Conservation (phyloP, 2,113 vertebrate genomes). For the Silurus meridionalis region DNA sequence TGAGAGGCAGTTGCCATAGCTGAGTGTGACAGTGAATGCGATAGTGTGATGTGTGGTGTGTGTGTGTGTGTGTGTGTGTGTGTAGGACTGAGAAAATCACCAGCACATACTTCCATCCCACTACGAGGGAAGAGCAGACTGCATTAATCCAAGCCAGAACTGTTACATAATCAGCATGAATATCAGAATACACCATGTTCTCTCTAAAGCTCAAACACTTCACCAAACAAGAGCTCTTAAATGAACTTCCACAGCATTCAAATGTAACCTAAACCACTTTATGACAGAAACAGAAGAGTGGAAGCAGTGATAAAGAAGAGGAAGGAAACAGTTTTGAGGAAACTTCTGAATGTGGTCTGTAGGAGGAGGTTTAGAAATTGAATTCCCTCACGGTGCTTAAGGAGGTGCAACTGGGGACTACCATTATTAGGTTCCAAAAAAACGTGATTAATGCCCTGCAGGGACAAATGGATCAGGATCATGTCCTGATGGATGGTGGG, state of each 20-base stretch:
- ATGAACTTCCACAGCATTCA: not conserved
- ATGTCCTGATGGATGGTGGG: too few species aligned
- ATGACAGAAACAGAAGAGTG: not conserved
- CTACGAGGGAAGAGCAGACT: slow-evolving; percentile 33
- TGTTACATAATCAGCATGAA: slow-evolving; percentile 38
- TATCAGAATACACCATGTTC: slow-evolving; percentile 26
- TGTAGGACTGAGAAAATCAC: slow-evolving; percentile 26
- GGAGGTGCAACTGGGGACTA: not conserved
- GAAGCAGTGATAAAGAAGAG: not conserved
- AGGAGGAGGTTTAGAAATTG: not conserved
- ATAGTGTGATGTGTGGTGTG: slow-evolving; percentile 10
- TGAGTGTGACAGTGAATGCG: slow-evolving; percentile 20
- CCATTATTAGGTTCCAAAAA: not conserved
- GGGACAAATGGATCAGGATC: too few species aligned
- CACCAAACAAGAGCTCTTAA: slow-evolving; percentile 21
- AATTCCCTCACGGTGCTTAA: not conserved
- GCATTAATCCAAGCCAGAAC: slow-evolving; percentile 38
- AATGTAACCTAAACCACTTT: not conserved
- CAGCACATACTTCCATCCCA: slow-evolving; percentile 32
- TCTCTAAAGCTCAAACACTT: not conserved
- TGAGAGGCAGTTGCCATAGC: slow-evolving; percentile 32
- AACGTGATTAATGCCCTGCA: too few species aligned
- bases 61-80: slow-evolving; percentile 21
- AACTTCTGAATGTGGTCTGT: not conserved
- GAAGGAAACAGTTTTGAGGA: not conserved